A percentile compares a stretch with the other conserved stretches of the same genome.
Evolutionary conservation across 2,797 vertebrate genomes (phyloP).

Genomic region (Sebastes variabilis): DNA sequence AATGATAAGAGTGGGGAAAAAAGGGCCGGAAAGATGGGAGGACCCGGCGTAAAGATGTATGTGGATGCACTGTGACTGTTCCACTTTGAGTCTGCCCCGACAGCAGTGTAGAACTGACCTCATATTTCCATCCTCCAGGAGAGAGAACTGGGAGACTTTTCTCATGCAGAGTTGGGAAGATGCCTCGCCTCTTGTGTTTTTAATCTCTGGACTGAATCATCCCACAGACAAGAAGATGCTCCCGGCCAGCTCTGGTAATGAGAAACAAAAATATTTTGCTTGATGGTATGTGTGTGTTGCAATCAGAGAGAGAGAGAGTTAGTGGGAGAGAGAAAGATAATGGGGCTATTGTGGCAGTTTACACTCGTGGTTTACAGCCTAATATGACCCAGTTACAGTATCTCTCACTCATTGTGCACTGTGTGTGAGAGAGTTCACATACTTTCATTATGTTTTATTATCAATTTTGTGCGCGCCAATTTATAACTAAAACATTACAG

Average conservation of each 20-base stretch:
- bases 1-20: slow-evolving; percentile 39
- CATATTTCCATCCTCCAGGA: slow-evolving; percentile 34
- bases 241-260: slow-evolving; percentile 51
- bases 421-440: background rate
- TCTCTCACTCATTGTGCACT: background rate
- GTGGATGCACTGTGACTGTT: slow-evolving; percentile 25
- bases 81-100: slow-evolving; percentile 34
- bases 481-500: background rate
- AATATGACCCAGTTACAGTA: slow-evolving; percentile 31
- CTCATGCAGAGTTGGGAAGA: slow-evolving; percentile 26
- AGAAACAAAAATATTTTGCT: slow-evolving; percentile 43
- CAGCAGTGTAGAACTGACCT: slow-evolving; percentile 18
- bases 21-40: slow-evolving; percentile 60
- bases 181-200: slow-evolving; percentile 28
- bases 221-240: slow-evolving; percentile 32
- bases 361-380: slow-evolving; percentile 7
- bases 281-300: slow-evolving; percentile 4
- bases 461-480: background rate
- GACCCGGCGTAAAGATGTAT: slow-evolving; percentile 39
- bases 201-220: slow-evolving; percentile 37
- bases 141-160: slow-evolving; percentile 25
- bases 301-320: background rate
- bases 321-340: slow-evolving; percentile 33
- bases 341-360: slow-evolving; percentile 40
- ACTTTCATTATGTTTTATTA: background rate